Conservation (phyloP, 2,888 invertebrate genomes). For the Drosophila borealis region DNA sequence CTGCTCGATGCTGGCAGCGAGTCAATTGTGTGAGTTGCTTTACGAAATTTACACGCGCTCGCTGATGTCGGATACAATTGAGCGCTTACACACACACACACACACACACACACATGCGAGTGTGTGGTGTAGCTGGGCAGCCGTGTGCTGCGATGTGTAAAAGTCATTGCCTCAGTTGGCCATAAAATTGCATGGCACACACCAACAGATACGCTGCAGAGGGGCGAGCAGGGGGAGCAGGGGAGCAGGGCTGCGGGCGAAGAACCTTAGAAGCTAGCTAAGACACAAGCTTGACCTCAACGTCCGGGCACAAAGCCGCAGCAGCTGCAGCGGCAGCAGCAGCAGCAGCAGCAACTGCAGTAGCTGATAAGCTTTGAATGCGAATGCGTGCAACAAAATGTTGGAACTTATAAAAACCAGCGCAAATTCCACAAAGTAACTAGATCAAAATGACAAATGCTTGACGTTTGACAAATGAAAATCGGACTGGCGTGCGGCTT, state of each 20-base stretch:
- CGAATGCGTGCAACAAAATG: neutral
- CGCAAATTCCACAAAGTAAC: too few species aligned
- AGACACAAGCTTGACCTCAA: slow-evolving; percentile 36
- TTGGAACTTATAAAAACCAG: too few species aligned
- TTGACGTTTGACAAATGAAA: too few species aligned
- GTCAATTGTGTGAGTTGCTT: slow-evolving; percentile 39
- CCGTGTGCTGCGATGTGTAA: slow-evolving; percentile 79
- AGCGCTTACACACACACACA: slow-evolving; percentile 48
- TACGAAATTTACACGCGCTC: slow-evolving; percentile 69
- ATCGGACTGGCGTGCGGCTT: too few species aligned
- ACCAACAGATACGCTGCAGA: neutral
- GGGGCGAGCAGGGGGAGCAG: too few species aligned
- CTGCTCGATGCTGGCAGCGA: slow-evolving; percentile 21
- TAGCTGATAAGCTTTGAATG: slow-evolving; percentile 6
- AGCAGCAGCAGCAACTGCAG: slow-evolving; percentile 1
- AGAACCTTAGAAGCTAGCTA: slow-evolving; percentile 1
- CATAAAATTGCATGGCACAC: slow-evolving; percentile 60
- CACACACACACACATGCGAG: slow-evolving; percentile 13
- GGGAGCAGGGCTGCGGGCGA: neutral
- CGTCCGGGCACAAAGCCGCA: neutral
- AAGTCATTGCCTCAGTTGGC: slow-evolving; percentile 74
- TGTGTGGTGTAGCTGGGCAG: slow-evolving; percentile 50
- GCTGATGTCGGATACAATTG: slow-evolving; percentile 71
- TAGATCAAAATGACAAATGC: too few species aligned
- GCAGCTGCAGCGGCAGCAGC: neutral